Evolutionary conservation across 2,797 vertebrate species (phyloP).

Genomic region (Tragelaphus eurycerus): DNA sequence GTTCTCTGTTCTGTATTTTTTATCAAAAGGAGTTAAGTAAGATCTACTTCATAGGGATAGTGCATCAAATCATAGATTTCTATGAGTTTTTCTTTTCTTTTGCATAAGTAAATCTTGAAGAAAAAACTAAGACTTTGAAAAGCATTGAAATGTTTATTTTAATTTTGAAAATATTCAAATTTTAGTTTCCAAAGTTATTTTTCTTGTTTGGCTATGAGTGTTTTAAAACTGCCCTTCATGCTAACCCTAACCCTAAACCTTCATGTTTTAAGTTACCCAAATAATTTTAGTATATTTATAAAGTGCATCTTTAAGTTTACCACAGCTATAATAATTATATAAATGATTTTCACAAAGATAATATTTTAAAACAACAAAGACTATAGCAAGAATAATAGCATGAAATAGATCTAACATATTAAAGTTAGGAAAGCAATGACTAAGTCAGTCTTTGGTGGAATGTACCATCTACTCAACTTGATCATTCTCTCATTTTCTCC

Average conservation of each 20-base stretch:
- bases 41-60: not conserved
- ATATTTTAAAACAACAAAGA: not conserved
- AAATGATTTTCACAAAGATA: not conserved
- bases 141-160: not conserved
- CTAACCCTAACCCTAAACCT: not conserved
- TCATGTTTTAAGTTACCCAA: not conserved
- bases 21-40: not conserved
- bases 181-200: not conserved
- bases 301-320: not conserved
- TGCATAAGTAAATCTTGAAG: not conserved
- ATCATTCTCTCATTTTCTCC: not conserved
- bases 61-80: not conserved
- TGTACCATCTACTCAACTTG: not conserved
- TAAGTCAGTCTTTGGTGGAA: not conserved
- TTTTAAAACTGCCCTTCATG: not conserved
- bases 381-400: not conserved
- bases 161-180: not conserved
- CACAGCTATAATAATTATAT: not conserved
- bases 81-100: not conserved
- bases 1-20: not conserved
- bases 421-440: not conserved
- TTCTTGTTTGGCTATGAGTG: not conserved
- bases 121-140: not conserved
- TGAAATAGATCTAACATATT: not conserved
- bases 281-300: not conserved